Percentiles rank a stretch among this genome's conserved stretches.
These are phyloP conservation scores for Parazoanthus atlanticus DNA, from an alignment of 92 coral and sea anemone species.

Conservation along the genomic window DNA sequence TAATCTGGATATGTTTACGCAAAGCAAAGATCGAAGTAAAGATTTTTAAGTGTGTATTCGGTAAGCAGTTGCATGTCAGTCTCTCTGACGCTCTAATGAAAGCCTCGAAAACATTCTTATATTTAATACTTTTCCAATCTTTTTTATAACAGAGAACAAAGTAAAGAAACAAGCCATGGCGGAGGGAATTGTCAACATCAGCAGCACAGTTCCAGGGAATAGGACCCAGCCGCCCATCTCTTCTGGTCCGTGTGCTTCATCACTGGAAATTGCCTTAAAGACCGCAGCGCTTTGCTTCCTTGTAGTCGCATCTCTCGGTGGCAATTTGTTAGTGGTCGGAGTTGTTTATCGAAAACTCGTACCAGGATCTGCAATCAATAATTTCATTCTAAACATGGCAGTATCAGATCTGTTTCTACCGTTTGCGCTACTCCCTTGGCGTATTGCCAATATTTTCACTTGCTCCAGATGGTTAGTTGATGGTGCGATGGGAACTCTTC, in stretches of 20 bases:
- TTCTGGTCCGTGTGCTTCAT: neutral
- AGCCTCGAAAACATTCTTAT: neutral
- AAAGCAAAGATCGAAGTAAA: neutral
- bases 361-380: slow-evolving; percentile 1
- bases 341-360: neutral
- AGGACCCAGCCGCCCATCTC: neutral
- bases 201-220: neutral
- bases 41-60: neutral
- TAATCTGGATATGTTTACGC: neutral
- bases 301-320: neutral
- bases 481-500: slow-evolving; percentile 9
- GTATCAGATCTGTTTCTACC: slow-evolving; percentile 14
- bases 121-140: neutral
- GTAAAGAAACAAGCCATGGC: neutral
- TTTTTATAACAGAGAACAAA: neutral
- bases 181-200: neutral
- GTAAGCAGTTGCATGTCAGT: neutral
- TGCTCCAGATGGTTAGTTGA: slow-evolving; percentile 7
- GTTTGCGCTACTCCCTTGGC: neutral
- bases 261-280: neutral
- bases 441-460: slow-evolving; percentile 9
- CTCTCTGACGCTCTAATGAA: neutral
- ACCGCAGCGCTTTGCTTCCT: neutral
- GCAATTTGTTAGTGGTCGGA: neutral
- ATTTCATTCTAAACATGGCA: slow-evolving; percentile 27